Evolutionary conservation across 2,797 vertebrate genomes (phyloP).

Genomic region (Rhinatrema bivittatum): DNA sequence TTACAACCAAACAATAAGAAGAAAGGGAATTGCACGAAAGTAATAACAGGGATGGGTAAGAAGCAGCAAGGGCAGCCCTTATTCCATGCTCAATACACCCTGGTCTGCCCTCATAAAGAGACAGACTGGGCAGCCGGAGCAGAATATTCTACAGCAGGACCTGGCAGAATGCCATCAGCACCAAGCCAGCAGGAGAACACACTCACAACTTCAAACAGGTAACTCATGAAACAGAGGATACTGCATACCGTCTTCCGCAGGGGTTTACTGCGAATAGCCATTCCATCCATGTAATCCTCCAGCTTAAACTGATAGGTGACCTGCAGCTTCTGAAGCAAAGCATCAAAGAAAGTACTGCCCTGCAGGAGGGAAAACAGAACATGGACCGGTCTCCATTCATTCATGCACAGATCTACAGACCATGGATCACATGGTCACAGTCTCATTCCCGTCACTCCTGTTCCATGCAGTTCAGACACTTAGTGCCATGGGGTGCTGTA

Average conservation of each 20-base stretch:
- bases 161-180: too few species aligned
- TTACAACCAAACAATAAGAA: too few species aligned
- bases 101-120: too few species aligned
- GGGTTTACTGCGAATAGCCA: constrained; percentile 86
- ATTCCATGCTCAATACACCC: too few species aligned
- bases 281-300: constrained; percentile 92
- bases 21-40: too few species aligned
- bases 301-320: constrained; percentile 87
- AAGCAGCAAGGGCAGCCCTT: too few species aligned
- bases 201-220: constrained; percentile 1
- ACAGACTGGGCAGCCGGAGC: too few species aligned
- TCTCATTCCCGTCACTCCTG: too few species aligned
- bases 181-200: too few species aligned
- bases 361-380: constrained; percentile 34
- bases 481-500: background rate
- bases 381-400: background rate
- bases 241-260: constrained; percentile 81
- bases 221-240: constrained; percentile 11
- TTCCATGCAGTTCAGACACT: background rate
- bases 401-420: background rate
- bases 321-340: constrained; percentile 88
- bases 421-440: accelerated
- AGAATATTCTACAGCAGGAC: too few species aligned
- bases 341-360: constrained; percentile 86
- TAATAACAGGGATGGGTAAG: too few species aligned